phyloP scores from a whole-genome alignment of 2,113 vertebrate species.

The Miniopterus natalensis region DNA sequence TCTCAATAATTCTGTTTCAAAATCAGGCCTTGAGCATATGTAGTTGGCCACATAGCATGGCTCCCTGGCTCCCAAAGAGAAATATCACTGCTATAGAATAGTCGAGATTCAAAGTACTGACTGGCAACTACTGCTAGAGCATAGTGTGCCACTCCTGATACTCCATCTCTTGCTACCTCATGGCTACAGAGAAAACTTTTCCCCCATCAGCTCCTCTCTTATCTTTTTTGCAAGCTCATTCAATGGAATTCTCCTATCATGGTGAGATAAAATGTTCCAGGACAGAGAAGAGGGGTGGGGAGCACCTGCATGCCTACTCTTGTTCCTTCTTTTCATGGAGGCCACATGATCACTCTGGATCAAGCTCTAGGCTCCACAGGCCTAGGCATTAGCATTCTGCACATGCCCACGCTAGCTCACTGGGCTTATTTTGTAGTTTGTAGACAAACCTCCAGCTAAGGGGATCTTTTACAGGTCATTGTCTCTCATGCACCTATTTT shows the following conservation, averaged over 20 bases:
- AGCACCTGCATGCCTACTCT: neutral
- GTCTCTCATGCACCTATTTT: neutral
- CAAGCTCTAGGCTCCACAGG: neutral
- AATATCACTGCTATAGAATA: neutral
- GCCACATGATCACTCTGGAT: neutral
- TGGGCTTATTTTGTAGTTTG: neutral
- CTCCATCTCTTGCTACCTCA: neutral
- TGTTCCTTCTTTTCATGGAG: neutral
- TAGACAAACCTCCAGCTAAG: neutral
- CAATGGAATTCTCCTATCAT: neutral
- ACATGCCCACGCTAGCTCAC: neutral
- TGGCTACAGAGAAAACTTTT: neutral
- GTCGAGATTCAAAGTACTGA: neutral
- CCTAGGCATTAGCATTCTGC: slow-evolving; percentile 21
- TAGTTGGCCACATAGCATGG: neutral
- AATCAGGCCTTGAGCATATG: neutral
- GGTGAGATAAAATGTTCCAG: neutral
- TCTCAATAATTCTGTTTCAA: neutral
- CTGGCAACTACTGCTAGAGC: neutral
- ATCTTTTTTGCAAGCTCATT: slow-evolving; percentile 8
- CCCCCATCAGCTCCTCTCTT: neutral
- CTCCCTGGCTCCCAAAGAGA: neutral
- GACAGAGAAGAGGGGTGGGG: neutral
- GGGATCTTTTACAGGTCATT: slow-evolving; percentile 6
- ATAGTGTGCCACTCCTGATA: neutral